Base-by-base conservation (phyloP, 2,888 invertebrate species). In the Drosophila stalkeri region DNA sequence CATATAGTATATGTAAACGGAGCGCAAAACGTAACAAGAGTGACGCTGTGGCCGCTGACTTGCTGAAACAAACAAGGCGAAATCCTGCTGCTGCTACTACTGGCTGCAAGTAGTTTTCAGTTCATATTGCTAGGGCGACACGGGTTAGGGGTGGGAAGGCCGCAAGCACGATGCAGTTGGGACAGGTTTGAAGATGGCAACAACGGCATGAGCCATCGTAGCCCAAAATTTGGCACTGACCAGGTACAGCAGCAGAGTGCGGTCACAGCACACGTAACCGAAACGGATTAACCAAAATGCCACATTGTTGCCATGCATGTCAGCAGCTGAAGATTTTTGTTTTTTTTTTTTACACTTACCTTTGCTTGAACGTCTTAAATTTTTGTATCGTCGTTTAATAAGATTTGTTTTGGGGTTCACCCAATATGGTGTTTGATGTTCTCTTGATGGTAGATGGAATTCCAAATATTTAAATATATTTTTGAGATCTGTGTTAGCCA, bases 121-220 rank as follows among this genome's bases (percentile, higher is more conserved):
- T 75, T 78, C 67, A 64, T 66, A 78, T 65, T 41, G 77, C 44
- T 52, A 31, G 39, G 23, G 70, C 70, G 41, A 37, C 35, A 37
- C 51, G 47, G 64, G 54, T 61, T 70, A 80, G 64, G 76, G 82
- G 80, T 63, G 82, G 82, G 64, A 66, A 78, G 80, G 79, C 67
- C 75, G 18, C 71, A 81, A 80, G 90, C 90, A 85, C 86, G 90
- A 90, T 90, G 90, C 85, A 81, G 82, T 85, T 84, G 81, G 83
- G 90, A 89, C 90, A 86, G 86, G 86, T 90, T 86, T 88, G 69
- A 73, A 77, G 66, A 70, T 68, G 55, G 51, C 75, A 60, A 49
- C 75, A 60, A 60, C 67, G 64, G 49, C 60, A 55, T 60, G 54
- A 54, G 67, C 65, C 47, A 69, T 41, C 61, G 57, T 67, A 68